These are phyloP conservation scores for Ctenodactylus gundi DNA, from an alignment of 2,113 vertebrate genomes.

Conservation along the genomic window DNA sequence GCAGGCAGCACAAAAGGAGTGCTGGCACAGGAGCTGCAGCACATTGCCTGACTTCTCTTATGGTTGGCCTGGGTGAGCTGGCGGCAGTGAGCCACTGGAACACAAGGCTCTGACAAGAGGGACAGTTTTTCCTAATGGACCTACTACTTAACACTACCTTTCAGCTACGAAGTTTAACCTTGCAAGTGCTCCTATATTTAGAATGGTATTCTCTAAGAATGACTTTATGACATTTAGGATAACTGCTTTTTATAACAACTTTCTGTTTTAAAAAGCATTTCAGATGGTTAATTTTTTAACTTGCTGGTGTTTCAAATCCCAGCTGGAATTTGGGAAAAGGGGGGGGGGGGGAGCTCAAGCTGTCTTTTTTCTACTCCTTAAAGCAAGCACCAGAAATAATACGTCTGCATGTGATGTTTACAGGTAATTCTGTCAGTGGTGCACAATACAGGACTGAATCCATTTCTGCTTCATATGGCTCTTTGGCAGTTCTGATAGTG, in stretches of 20 bases:
- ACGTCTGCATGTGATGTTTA: conserved; percentile 12
- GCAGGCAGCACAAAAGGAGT: not conserved
- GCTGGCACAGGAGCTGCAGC: not conserved
- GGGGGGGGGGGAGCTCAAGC: not conserved
- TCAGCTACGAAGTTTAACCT: conserved; percentile 18
- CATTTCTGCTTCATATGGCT: not conserved
- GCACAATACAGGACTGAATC: not conserved
- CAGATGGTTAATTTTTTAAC: conserved; percentile 38
- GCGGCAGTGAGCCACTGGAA: not conserved
- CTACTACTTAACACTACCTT: not conserved
- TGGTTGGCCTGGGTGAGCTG: not conserved
- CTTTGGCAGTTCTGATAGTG: not conserved
- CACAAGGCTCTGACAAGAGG: not conserved
- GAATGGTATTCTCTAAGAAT: conserved; percentile 9
- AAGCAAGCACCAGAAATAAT: conserved; percentile 34
- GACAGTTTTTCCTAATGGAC: not conserved
- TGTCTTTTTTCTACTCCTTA: conserved; percentile 25
- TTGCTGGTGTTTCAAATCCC: conserved; percentile 22
- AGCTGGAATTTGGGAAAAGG: conserved; percentile 15
- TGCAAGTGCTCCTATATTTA: not conserved
- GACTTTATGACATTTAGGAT: not conserved
- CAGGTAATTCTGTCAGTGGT: not conserved
- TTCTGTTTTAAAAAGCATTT: conserved; percentile 50
- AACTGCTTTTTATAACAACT: not conserved
- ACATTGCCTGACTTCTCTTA: not conserved